Evolutionary conservation across 2,888 invertebrate genomes (phyloP).

Genomic region (Agrochola litura): DNA sequence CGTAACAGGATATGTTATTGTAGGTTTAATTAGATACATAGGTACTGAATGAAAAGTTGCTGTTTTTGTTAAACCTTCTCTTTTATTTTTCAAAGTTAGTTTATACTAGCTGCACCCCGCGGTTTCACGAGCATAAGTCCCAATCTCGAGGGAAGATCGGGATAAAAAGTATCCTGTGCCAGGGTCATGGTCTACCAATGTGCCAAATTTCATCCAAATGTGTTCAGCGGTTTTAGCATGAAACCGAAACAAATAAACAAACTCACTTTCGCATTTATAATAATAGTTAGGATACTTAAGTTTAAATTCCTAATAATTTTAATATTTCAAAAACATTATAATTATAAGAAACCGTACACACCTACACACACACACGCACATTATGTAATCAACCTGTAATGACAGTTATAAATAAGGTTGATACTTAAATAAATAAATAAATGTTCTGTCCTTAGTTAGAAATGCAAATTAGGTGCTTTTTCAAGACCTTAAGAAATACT

Average conservation of each 20-base stretch:
- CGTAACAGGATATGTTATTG: background rate
- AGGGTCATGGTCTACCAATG: too few relatives aligned
- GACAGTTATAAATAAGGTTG: background rate
- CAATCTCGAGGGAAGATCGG: too few relatives aligned
- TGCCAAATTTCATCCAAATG: too few relatives aligned
- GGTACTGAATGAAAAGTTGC: background rate
- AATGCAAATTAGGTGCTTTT: background rate
- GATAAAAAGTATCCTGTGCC: too few relatives aligned
- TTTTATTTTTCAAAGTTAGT: background rate
- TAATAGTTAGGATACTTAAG: background rate
- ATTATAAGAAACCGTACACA: background rate
- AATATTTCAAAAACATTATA: background rate
- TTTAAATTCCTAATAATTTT: background rate
- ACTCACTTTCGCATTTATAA: too few relatives aligned
- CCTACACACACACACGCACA: too few relatives aligned
- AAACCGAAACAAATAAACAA: too few relatives aligned
- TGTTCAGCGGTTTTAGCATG: too few relatives aligned
- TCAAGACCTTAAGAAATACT: background rate
- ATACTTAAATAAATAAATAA: background rate
- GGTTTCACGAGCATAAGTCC: too few relatives aligned
- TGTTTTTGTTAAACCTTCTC: background rate
- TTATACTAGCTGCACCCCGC: background rate
- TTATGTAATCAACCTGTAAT: background rate
- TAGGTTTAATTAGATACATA: background rate
- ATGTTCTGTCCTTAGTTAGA: background rate